A percentile compares a stretch with the other conserved stretches of the same genome.
Conservation (phyloP, 1,140 invertebrate species). For the Lepeophtheirus salmonis region DNA sequence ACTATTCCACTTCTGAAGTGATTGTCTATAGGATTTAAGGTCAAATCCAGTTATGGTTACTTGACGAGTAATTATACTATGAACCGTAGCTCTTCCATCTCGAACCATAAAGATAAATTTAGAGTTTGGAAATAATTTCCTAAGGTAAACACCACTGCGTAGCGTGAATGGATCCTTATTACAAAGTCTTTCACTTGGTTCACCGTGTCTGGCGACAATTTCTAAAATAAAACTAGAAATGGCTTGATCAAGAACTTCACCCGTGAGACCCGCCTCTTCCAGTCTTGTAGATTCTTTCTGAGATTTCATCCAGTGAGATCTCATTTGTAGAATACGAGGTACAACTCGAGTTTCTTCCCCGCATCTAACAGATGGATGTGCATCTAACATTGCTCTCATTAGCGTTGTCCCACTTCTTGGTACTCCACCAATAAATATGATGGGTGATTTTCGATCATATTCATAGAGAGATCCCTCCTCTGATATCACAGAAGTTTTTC, state of each 20-base stretch:
- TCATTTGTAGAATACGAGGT: conserved; percentile 66
- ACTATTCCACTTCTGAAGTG: conserved; percentile 84
- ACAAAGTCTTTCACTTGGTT: conserved; percentile 73
- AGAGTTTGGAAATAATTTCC: conserved; percentile 43
- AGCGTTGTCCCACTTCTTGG: conserved; percentile 89
- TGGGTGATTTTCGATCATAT: conserved; percentile 65
- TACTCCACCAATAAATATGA: conserved; percentile 93
- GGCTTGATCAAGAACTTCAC: conserved; percentile 78
- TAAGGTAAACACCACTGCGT: conserved; percentile 67
- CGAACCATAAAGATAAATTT: conserved; percentile 97
- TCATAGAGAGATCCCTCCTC: conserved; percentile 22
- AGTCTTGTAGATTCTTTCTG: conserved; percentile 69
- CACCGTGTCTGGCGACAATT: conserved; percentile 84
- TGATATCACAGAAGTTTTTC: background rate
- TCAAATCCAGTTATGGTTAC: conserved; percentile 97
- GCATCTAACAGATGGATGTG: conserved; percentile 92
- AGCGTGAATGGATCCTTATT: conserved; percentile 97
- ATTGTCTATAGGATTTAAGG: conserved; percentile 73
- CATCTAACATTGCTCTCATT: conserved; percentile 92
- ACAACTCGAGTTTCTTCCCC: conserved; percentile 95
- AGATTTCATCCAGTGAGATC: conserved; percentile 77
- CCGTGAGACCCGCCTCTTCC: conserved; percentile 79
- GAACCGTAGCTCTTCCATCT: conserved; percentile 88
- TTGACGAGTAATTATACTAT: conserved; percentile 82
- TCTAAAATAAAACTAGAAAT: conserved; percentile 90